Conservation (phyloP, 1,140 invertebrate genomes). For the Bactericera cockerelli region DNA sequence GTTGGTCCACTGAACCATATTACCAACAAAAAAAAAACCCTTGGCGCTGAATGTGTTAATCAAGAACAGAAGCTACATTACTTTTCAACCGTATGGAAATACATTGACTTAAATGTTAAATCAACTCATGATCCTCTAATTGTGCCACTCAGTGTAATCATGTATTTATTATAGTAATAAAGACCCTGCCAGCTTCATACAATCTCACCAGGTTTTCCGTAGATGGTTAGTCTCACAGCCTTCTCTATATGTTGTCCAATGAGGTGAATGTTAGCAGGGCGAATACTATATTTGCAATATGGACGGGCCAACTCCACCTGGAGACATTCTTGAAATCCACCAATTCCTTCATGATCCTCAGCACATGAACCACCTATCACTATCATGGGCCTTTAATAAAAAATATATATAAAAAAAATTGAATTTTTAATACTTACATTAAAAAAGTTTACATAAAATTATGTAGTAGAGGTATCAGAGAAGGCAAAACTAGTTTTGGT, state of each 20-base stretch:
- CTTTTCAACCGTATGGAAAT: no score
- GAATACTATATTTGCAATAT: slow-evolving; percentile 79
- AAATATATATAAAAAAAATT: slow-evolving; percentile 17
- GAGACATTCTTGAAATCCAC: slow-evolving; percentile 88
- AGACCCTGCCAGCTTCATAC: no score
- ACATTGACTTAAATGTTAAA: no score
- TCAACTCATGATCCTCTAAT: no score
- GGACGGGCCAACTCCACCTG: slow-evolving; percentile 71
- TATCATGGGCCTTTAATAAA: slow-evolving; percentile 75
- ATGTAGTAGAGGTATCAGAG: background rate
- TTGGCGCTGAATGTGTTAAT: no score
- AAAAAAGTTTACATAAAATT: background rate
- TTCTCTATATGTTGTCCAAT: slow-evolving; percentile 88
- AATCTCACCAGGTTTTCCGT: slow-evolving; percentile 61
- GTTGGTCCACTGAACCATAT: no score
- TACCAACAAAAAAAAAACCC: no score
- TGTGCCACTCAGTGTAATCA: no score
- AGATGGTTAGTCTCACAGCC: slow-evolving; percentile 64
- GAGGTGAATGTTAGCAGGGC: slow-evolving; percentile 60
- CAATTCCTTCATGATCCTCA: slow-evolving; percentile 79
- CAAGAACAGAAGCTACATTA: no score
- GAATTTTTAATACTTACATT: no score
- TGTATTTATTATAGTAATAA: no score
- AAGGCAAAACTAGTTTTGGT: background rate
- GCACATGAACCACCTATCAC: slow-evolving; percentile 83